Evolutionary conservation across 2,888 invertebrate species (phyloP), one percentile per base, ranked within the genome.

Genomic region (Eudemis profundana): DNA sequence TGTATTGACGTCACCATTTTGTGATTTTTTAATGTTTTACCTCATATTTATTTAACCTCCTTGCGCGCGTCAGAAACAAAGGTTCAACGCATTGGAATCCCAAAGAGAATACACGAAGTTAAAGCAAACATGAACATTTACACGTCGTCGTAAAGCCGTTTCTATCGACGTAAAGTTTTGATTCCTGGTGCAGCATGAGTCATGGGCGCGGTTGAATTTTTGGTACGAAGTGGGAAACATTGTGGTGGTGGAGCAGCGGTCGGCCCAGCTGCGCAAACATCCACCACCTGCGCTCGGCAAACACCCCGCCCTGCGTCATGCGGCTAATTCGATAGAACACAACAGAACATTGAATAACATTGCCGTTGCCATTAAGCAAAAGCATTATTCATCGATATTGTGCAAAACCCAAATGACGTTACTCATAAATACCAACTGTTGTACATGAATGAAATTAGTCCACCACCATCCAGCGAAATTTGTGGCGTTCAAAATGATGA

Each of bases 251-350:
- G 68, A 70, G n/a, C 72, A 70, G 69, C 73, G 69, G 63, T 63
- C 68, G 42, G 53, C 53, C 59, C 89, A 84, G 83, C 87, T 89
- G 89, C 72, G 76, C 75, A 70, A 84, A 89, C 78, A 85, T 17
- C 63, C 49, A 73, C 69, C 86, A 85, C 80, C 83, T 86, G 85
- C 75, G 78, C 61, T 67, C 72, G 61, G 72, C 76, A 78, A 79
- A 80, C 79, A 77, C 67, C 64, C 67, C 64, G 67, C 69, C 77
- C 82, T 88, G 86, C 90, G 90, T 90, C 90, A 90, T 83, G 63
- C 69, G 69, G 81, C 79, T 78, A 85, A 87, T 88, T 87, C 72
- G 82, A 85, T 78, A 83, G 70, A 71, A 69, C 76, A 81, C 68
- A 71, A 70, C 72, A 72, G 44, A 65, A 46, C 46, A 75, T 79